A percentile compares a stretch with the other conserved stretches of the same genome.
Evolutionary conservation across 2,888 invertebrate genomes (phyloP).

Genomic region (Corbicula japonica): DNA sequence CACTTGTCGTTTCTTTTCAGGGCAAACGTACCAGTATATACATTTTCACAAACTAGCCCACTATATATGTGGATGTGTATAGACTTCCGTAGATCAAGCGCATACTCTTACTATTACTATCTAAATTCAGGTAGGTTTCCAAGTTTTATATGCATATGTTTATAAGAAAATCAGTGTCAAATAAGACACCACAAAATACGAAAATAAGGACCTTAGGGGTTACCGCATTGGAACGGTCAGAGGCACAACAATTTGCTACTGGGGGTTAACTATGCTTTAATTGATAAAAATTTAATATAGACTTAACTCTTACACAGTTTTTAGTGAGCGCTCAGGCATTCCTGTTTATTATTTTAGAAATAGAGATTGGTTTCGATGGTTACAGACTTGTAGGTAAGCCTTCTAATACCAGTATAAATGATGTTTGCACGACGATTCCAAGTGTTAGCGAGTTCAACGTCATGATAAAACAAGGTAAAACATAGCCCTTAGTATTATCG

Average conservation of each 20-base stretch:
- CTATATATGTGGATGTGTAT: constrained; percentile 59
- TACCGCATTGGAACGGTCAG: too few species aligned
- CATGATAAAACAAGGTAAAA: constrained; percentile 34
- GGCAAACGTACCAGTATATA: constrained; percentile 38
- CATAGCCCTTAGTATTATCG: neutral
- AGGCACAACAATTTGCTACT: too few species aligned
- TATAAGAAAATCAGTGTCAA: too few species aligned
- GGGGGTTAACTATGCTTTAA: too few species aligned
- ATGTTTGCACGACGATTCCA: constrained; percentile 36
- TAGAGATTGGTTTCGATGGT: constrained; percentile 16
- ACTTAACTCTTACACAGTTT: too few species aligned
- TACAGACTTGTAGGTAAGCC: constrained; percentile 7
- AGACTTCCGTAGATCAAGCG: constrained; percentile 40
- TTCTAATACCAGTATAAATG: neutral
- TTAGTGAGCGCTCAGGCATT: too few species aligned
- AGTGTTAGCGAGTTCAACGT: constrained; percentile 29
- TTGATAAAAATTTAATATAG: too few species aligned
- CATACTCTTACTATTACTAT: constrained; percentile 60
- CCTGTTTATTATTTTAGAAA: too few species aligned
- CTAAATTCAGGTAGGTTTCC: constrained; percentile 49
- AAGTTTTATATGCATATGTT: too few species aligned
- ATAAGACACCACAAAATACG: too few species aligned
- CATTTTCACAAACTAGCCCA: constrained; percentile 41
- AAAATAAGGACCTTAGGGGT: too few species aligned
- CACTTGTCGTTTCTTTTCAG: constrained; percentile 40